Conservation (phyloP, 2,888 invertebrate genomes). For the Aphrophora alni region DNA sequence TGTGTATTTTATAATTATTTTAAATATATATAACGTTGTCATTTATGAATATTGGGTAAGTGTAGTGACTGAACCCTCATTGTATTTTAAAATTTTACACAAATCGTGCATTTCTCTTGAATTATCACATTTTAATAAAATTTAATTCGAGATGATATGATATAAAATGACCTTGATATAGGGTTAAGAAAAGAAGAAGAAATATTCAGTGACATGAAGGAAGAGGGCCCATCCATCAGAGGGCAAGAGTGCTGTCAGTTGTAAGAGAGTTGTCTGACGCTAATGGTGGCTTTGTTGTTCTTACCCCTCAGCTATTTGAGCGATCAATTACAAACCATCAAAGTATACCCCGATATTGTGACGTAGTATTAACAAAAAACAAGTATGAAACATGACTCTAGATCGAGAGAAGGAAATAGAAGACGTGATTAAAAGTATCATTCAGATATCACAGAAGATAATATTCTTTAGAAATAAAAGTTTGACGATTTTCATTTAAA, state of each 20-base stretch:
- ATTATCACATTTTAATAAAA: too few species aligned
- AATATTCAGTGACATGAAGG: neutral
- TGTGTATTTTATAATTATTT: too few species aligned
- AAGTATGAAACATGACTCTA: neutral
- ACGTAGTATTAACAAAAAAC: neutral
- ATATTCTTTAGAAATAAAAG: too few species aligned
- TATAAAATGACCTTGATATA: neutral
- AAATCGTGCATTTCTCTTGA: too few species aligned
- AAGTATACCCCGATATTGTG: neutral
- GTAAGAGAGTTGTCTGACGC: conserved; percentile 3
- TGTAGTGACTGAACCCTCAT: too few species aligned
- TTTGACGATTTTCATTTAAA: too few species aligned
- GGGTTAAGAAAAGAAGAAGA: neutral
- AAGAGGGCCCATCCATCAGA: neutral
- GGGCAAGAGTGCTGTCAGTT: conserved; percentile 1
- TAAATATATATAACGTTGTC: too few species aligned
- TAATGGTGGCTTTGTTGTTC: conserved; percentile 1
- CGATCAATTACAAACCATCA: conserved; percentile 9
- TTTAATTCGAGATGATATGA: too few species aligned
- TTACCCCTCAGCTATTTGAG: conserved; percentile 4
- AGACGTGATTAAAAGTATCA: neutral
- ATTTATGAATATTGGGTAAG: too few species aligned
- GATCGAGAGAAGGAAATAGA: neutral
- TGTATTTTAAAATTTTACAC: too few species aligned
- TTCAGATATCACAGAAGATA: too few species aligned